Percentiles rank a stretch among this genome's conserved stretches.
phyloP scores from a whole-genome alignment of 2,113 vertebrate genomes.

The Cryptotis parvus region DNA sequence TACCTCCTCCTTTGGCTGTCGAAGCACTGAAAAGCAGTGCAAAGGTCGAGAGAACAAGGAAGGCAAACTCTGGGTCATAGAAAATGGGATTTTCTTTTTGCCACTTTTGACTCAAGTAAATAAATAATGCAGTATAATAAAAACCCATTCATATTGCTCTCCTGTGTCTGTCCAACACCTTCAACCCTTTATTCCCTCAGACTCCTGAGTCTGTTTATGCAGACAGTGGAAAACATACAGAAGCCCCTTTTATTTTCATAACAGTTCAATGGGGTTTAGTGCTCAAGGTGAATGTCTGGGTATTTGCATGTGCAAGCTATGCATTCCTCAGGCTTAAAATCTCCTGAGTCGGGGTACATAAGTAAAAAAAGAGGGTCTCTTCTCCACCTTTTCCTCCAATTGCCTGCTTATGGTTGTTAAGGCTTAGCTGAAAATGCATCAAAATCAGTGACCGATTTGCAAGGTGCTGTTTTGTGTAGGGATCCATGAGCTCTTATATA shows the following conservation, averaged over 20 bases:
- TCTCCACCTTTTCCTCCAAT: background rate
- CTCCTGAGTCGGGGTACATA: background rate
- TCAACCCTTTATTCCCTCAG: background rate
- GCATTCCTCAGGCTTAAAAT: background rate
- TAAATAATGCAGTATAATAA: background rate
- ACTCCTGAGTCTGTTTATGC: background rate
- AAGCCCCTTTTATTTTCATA: constrained; percentile 45
- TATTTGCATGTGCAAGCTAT: background rate
- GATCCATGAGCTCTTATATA: constrained; percentile 36
- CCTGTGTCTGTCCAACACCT: background rate
- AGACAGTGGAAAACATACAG: constrained; percentile 31
- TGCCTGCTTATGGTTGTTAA: constrained; percentile 61
- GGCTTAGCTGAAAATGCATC: constrained; percentile 51
- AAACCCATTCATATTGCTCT: background rate
- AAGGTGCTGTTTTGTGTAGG: constrained; percentile 32
- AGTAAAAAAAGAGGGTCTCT: constrained; percentile 48
- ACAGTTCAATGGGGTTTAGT: constrained; percentile 25
- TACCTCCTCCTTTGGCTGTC: background rate
- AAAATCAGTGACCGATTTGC: constrained; percentile 42
- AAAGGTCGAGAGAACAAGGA: background rate
- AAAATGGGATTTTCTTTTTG: constrained; percentile 23
- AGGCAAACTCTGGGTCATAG: background rate
- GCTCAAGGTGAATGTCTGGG: constrained; percentile 28
- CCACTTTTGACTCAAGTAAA: constrained; percentile 38
- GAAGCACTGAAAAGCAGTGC: background rate